Evolutionary conservation across 2,113 vertebrate genomes (phyloP).

Genomic region (Cariama cristata): DNA sequence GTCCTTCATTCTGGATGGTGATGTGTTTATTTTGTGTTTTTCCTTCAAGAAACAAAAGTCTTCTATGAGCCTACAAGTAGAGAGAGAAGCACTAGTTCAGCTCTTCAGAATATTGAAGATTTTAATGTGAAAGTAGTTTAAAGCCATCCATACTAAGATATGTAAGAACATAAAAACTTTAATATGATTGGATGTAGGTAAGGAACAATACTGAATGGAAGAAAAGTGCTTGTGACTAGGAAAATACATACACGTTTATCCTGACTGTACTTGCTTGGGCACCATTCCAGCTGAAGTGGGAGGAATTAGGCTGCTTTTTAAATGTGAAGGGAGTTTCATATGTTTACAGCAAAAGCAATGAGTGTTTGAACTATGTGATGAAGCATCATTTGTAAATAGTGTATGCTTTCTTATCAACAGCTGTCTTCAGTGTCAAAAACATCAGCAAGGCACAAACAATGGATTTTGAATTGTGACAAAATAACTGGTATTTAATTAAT

Average conservation of each 20-base stretch:
- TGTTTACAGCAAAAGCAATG: not conserved
- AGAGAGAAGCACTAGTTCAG: not conserved
- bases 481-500: not conserved
- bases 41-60: not conserved
- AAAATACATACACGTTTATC: not conserved
- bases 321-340: not conserved
- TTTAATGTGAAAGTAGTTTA: not conserved
- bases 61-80: accelerated
- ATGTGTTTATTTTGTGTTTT: not conserved
- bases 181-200: not conserved
- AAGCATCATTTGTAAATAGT: not conserved
- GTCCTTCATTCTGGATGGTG: not conserved
- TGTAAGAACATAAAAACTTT: not conserved
- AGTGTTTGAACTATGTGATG: not conserved
- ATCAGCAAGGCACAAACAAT: not conserved
- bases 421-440: not conserved
- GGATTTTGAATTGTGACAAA: not conserved
- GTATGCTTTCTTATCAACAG: not conserved
- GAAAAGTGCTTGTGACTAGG: not conserved
- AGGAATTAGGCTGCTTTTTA: not conserved
- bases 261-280: not conserved
- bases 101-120: not conserved
- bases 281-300: not conserved
- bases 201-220: not conserved
- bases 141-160: not conserved